Conservation (phyloP, 2,113 vertebrate species). For the Megatriorchis doriae region DNA sequence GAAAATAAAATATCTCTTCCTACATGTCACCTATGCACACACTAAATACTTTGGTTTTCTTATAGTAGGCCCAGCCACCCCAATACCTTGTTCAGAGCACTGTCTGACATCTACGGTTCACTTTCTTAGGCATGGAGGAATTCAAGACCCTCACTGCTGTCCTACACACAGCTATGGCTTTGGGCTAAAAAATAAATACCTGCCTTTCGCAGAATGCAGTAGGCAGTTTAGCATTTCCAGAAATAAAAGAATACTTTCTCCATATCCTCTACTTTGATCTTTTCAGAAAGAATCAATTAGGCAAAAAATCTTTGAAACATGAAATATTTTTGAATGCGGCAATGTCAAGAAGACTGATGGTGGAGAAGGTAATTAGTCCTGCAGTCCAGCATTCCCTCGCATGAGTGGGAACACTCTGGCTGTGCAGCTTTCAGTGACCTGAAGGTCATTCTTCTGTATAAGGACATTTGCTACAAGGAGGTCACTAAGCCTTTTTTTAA, state of each 20-base stretch:
- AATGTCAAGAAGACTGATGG: neutral
- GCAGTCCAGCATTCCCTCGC: neutral
- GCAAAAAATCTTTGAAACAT: neutral
- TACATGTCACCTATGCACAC: neutral
- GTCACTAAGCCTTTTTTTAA: neutral
- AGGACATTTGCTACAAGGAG: neutral
- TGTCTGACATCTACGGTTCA: neutral
- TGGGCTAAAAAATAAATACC: neutral
- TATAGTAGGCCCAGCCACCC: neutral
- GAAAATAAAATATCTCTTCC: neutral
- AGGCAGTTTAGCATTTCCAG: neutral
- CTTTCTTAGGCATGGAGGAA: neutral
- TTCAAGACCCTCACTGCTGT: neutral
- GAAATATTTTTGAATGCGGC: neutral
- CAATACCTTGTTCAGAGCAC: neutral
- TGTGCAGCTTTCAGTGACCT: neutral
- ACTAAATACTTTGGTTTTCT: slow-evolving; percentile 2
- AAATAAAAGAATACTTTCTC: neutral
- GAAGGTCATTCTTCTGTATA: neutral
- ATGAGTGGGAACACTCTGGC: neutral
- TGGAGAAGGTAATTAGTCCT: neutral
- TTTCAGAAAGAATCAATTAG: neutral
- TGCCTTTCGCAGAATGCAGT: neutral
- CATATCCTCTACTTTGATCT: neutral
- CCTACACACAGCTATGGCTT: neutral